Percentiles rank a stretch among this genome's conserved stretches.
Conservation (phyloP, 2,797 vertebrate species). For the Cheirogaleus major region DNA sequence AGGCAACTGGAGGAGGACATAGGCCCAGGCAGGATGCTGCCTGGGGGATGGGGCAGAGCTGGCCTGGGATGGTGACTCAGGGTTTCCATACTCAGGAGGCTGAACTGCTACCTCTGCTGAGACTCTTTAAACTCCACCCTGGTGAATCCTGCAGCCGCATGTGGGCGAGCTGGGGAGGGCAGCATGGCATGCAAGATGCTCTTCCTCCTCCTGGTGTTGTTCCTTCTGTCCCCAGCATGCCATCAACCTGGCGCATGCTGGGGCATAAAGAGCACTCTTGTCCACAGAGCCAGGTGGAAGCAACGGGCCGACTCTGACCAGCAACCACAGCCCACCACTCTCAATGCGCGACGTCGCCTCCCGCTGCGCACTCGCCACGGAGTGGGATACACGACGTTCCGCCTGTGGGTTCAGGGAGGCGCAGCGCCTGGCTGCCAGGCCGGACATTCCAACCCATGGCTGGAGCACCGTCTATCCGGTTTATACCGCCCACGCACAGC, state of each 20-base stretch:
- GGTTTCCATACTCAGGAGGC: slow-evolving; percentile 74
- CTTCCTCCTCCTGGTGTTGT: slow-evolving; percentile 83
- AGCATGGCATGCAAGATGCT: slow-evolving; percentile 87
- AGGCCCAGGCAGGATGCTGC: slow-evolving; percentile 14
- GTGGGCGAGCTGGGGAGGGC: slow-evolving; percentile 83
- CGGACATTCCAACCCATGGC: slow-evolving; percentile 74
- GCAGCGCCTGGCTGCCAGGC: slow-evolving; percentile 14
- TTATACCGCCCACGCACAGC: slow-evolving; percentile 88
- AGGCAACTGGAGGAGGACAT: not conserved
- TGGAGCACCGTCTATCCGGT: slow-evolving; percentile 86
- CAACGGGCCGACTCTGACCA: slow-evolving; percentile 84
- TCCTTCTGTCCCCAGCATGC: slow-evolving; percentile 86
- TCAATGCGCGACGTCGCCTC: slow-evolving; percentile 83
- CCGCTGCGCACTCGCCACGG: slow-evolving; percentile 81
- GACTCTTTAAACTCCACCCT: slow-evolving; percentile 89
- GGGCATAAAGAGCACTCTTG: slow-evolving; percentile 75
- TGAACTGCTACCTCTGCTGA: slow-evolving; percentile 88
- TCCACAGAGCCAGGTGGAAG: slow-evolving; percentile 87
- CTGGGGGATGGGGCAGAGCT: not conserved
- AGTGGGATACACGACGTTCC: slow-evolving; percentile 85
- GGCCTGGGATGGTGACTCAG: slow-evolving; percentile 33
- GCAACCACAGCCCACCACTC: slow-evolving; percentile 82
- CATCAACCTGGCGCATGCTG: slow-evolving; percentile 85
- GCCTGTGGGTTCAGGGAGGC: slow-evolving; percentile 79
- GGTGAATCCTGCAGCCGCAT: slow-evolving; percentile 87